Base-by-base conservation (phyloP, 2,888 invertebrate species). In the Caenorhabditis macrosperma region DNA sequence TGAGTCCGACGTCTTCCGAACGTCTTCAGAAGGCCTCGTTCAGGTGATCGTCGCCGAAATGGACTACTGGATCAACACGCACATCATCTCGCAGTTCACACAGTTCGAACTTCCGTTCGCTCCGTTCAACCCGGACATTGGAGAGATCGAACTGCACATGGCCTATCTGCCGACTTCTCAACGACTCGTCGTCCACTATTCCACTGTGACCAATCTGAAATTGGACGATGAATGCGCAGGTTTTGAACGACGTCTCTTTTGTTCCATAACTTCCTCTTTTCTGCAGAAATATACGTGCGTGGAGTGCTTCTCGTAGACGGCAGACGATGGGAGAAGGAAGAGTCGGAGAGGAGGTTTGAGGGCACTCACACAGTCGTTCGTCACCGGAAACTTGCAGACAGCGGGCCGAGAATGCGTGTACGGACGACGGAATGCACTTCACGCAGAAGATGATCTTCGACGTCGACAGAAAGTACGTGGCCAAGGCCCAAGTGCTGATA, bases 81-180 rank as follows among this genome's bases (percentile, higher is more conserved):
- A 75, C 50, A 74, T 78, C 22, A 80, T 77, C 15, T 61, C 66
- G 15, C 63, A 64, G 22, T 84, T 84, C 61, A 74, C 71, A 7
- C 74, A 84, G 22, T 80, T 81, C 26, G 78, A 81, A 17, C 12
- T 84, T 2, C 80, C 84, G 0, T 74, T 81, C 26, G 79, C 69
- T 17, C 60, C 77, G 9, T 75, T 54, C 35, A 63, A 54, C 20
- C 84, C 84, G 69, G 84, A 84, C 67, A 28, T 84, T 1, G 84
- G 84, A 12, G 84, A 84, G 64, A 54, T 84, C 24, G 84, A 84
- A 33, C 35, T 82, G 5, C 78, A 80, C 26, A 72, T 82, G 50
- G 35, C 68, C 20, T 84, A 84, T 60, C 78, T 82, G 6, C 84
- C 84, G 10, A 76, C 76, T 15, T 57, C 76, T 1, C 66, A 81